A percentile compares a stretch with the other conserved stretches of the same genome.
Conservation (phyloP, 1,140 invertebrate genomes). For the Lepidurus arcticus region DNA sequence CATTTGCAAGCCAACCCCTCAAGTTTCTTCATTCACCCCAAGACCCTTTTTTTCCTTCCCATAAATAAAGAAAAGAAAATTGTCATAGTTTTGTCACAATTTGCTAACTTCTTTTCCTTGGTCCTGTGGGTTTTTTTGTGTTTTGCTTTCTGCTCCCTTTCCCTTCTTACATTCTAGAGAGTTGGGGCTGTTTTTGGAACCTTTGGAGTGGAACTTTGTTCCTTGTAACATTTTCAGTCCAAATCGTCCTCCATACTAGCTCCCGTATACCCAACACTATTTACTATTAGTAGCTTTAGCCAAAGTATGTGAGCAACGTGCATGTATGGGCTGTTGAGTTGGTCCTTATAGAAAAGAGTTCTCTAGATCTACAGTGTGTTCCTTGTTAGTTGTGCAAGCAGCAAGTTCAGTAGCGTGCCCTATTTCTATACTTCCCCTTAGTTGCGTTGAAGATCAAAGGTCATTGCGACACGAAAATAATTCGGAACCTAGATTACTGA, state of each 20-base stretch:
- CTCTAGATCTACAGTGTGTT: not conserved
- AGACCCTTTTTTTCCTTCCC: constrained; percentile 22
- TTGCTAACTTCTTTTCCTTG: not conserved
- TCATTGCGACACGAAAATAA: not conserved
- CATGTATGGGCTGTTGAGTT: not conserved
- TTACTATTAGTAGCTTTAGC: not conserved
- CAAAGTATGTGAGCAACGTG: not conserved
- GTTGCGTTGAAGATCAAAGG: not conserved
- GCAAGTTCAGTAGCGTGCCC: not conserved
- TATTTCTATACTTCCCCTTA: not conserved
- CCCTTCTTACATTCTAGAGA: not conserved
- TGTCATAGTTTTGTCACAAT: not conserved
- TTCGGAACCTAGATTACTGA: no score
- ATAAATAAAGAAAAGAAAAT: not conserved
- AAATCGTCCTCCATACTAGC: not conserved
- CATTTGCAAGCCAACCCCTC: constrained; percentile 28
- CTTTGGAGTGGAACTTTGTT: not conserved
- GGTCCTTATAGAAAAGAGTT: not conserved
- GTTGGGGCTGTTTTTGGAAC: not conserved
- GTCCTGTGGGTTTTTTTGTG: not conserved
- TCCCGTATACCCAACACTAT: not conserved
- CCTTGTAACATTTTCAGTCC: not conserved
- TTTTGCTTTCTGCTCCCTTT: constrained; percentile 31
- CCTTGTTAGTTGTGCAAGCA: not conserved
- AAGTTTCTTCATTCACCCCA: constrained; percentile 27